Evolutionary conservation across 2,888 invertebrate genomes (phyloP).

Genomic region (Tribolium freemani): DNA sequence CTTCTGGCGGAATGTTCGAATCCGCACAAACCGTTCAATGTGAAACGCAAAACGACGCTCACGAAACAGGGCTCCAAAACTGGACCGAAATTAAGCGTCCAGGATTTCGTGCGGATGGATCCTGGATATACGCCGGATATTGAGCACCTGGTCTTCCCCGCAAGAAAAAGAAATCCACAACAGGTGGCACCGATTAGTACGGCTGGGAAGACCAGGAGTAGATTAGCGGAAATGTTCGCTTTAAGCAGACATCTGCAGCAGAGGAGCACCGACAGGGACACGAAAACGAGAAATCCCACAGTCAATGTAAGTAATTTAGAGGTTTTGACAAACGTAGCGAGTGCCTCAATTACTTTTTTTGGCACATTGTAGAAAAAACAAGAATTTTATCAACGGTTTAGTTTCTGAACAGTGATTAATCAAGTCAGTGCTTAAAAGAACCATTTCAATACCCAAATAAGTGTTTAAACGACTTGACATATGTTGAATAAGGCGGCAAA

Average conservation of each 20-base stretch:
- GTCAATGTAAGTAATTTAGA: slow-evolving; percentile 59
- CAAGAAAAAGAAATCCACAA: slow-evolving; percentile 66
- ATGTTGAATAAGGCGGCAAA: no score
- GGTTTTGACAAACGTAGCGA: no score
- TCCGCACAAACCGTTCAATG: slow-evolving; percentile 64
- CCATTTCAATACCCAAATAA: no score
- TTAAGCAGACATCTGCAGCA: slow-evolving; percentile 67
- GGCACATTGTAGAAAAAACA: no score
- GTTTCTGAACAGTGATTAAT: no score
- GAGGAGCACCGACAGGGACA: slow-evolving; percentile 63
- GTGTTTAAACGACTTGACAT: no score
- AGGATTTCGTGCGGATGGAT: slow-evolving; percentile 68
- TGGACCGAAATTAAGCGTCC: slow-evolving; percentile 61
- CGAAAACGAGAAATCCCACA: slow-evolving; percentile 56
- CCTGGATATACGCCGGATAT: slow-evolving; percentile 71
- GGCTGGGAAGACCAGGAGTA: slow-evolving; percentile 64
- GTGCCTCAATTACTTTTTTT: no score
- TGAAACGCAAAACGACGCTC: slow-evolving; percentile 64
- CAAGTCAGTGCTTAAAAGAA: no score
- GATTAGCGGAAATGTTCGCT: slow-evolving; percentile 72
- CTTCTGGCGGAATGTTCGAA: slow-evolving; percentile 69
- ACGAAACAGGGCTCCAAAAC: slow-evolving; percentile 65
- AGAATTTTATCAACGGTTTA: no score
- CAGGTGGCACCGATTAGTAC: slow-evolving; percentile 67
- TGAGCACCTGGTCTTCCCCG: slow-evolving; percentile 73